Evolutionary conservation across 2,888 invertebrate genomes (phyloP).

Genomic region (Drosophila putrida): DNA sequence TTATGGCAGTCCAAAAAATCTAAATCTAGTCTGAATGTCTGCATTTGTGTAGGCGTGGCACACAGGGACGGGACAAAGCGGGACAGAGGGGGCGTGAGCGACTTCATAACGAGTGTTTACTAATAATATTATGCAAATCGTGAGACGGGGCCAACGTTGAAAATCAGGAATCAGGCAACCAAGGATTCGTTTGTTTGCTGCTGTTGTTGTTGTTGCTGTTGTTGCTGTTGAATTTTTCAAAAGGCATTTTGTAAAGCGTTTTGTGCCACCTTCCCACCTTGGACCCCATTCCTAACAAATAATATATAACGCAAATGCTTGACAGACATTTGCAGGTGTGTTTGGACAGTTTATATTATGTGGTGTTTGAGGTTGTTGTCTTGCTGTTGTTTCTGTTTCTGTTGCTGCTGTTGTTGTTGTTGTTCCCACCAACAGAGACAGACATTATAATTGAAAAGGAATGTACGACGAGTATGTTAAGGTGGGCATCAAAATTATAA

Average conservation of each 20-base stretch:
- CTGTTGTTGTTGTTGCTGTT: constrained; percentile 17
- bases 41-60: constrained; percentile 51
- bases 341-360: constrained; percentile 50
- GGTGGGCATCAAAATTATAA: constrained; percentile 49
- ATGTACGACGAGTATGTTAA: constrained; percentile 47
- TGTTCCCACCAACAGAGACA: constrained; percentile 59
- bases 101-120: constrained; percentile 82
- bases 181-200: constrained; percentile 45
- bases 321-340: constrained; percentile 72
- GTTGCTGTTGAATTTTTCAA: constrained; percentile 72
- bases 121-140: constrained; percentile 82
- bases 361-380: constrained; percentile 34
- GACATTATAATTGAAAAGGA: constrained; percentile 75
- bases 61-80: constrained; percentile 6
- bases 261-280: constrained; percentile 37
- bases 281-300: constrained; percentile 5
- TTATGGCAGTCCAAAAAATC: constrained; percentile 72
- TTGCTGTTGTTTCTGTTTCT: constrained; percentile 14
- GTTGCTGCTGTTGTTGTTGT: constrained; percentile 28
- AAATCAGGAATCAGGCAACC: constrained; percentile 36
- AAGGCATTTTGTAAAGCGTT: constrained; percentile 76
- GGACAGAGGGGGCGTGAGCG: constrained; percentile 31
- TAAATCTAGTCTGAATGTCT: constrained; percentile 75
- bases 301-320: constrained; percentile 43
- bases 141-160: constrained; percentile 51